Evolutionary conservation across 2,797 vertebrate genomes (phyloP), one percentile per base, ranked within the genome.

Genomic region (Mastacembelus armatus): DNA sequence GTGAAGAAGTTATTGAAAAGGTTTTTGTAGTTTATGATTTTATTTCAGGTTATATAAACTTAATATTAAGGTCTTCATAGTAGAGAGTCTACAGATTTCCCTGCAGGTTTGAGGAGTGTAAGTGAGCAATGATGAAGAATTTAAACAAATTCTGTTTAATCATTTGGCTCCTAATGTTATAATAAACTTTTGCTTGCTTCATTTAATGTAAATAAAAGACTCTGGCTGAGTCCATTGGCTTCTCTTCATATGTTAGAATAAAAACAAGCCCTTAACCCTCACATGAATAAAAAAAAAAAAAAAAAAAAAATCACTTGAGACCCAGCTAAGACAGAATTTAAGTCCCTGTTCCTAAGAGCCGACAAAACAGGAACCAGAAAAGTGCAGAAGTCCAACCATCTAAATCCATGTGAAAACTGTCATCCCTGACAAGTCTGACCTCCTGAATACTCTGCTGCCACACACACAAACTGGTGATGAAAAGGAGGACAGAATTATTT

Each of bases 211-310:
- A 10, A 32, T 32, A 32, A 30, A 43, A 43, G 10, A 2, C 26
- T 14, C 7, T 3, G 4, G 10, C 44, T 2, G 1, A 3, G 3
- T 30, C 8, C 2, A 36, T n/a, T 35, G n/a, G 19, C 44, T 24
- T 16, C 29, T 21, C 14, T 58, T 7, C 6, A n/a, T 7, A 16
- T 21, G 21, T 33, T 19, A 33, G 30, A 33, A 4, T 0, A 21
- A 8, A 21, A 39, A 30, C 0, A 15, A 8, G 3, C 5, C 0
- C 0, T 10, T 19, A 35, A 0, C 2, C 2, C 2, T 39, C 19
- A 27, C 21, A 11, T 4, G 38, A 26, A 36, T 30, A n/a, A 12
- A 7, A 10, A 12, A n/a, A 39, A n/a, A 39, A n/a, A n/a, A n/a
- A n/a, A n/a, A n/a, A n/a, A n/a, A 39, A 39, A 39, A 8, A 3